These are phyloP conservation scores for Metaphire vulgaris DNA, from an alignment of 1,140 invertebrate genomes.

Conservation along the genomic window DNA sequence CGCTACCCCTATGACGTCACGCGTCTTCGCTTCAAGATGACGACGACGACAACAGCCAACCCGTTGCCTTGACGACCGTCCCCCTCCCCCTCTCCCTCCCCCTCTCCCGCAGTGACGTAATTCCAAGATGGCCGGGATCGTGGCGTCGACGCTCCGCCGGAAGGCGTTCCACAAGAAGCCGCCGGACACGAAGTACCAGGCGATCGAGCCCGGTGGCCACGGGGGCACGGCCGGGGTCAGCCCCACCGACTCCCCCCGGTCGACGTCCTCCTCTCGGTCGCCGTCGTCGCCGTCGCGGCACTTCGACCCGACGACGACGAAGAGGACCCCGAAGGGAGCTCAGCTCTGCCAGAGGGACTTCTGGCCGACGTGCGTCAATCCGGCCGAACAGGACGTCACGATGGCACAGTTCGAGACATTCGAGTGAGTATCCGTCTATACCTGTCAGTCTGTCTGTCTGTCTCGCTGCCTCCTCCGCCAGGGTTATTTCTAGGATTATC, in stretches of 20 bases:
- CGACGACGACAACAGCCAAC: no score
- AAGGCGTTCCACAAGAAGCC: slow-evolving; percentile 26
- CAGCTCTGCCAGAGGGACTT: slow-evolving; percentile 25
- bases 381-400: slow-evolving; percentile 11
- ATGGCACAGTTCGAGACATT: slow-evolving; percentile 25
- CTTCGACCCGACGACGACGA: background rate
- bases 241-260: slow-evolving; percentile 23
- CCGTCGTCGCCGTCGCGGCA: background rate
- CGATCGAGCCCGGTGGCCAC: slow-evolving; percentile 24
- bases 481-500: no score
- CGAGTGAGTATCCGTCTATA: slow-evolving; percentile 23
- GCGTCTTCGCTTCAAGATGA: no score
- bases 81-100: no score
- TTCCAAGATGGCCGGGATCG: slow-evolving; percentile 31
- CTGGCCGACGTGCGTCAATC: slow-evolving; percentile 22
- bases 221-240: slow-evolving; percentile 27
- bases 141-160: slow-evolving; percentile 25
- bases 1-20: no score
- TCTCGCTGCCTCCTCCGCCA: no score
- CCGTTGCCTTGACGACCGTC: no score
- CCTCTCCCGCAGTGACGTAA: no score
- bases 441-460: no score
- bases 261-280: slow-evolving; percentile 23
- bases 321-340: slow-evolving; percentile 14
- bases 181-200: slow-evolving; percentile 24